These are phyloP conservation scores for Syngnathoides biaculeatus DNA, from an alignment of 2,113 vertebrate genomes.

Conservation along the genomic window DNA sequence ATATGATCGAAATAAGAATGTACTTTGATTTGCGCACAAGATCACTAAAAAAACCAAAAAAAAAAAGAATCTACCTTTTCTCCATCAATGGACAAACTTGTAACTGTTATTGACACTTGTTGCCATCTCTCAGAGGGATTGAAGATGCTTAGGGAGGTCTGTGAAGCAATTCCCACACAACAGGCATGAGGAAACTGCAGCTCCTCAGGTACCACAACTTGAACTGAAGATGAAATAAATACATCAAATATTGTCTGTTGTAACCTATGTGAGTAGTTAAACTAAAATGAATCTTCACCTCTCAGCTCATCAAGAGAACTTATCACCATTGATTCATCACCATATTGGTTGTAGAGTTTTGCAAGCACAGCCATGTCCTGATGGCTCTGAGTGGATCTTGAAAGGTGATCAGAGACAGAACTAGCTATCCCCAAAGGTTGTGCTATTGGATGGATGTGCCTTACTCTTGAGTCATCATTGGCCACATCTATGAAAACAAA, in stretches of 20 bases:
- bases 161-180: slow-evolving; percentile 92
- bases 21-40: background rate
- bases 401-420: slow-evolving; percentile 50
- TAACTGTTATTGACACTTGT: slow-evolving; percentile 81
- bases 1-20: background rate
- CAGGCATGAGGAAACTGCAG: slow-evolving; percentile 86
- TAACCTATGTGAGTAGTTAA: background rate
- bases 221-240: slow-evolving; percentile 55
- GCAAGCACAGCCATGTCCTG: slow-evolving; percentile 65
- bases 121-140: slow-evolving; percentile 92
- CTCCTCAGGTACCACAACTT: slow-evolving; percentile 85
- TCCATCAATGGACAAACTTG: slow-evolving; percentile 82
- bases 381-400: slow-evolving; percentile 56
- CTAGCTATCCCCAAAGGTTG: slow-evolving; percentile 60
- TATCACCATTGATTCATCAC: slow-evolving; percentile 62
- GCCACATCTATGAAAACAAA: slow-evolving; percentile 35
- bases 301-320: slow-evolving; percentile 62
- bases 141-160: slow-evolving; percentile 82
- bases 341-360: slow-evolving; percentile 64
- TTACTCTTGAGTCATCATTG: slow-evolving; percentile 46
- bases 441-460: slow-evolving; percentile 57
- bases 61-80: slow-evolving; percentile 66
- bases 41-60: background rate
- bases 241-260: background rate
- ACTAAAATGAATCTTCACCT: slow-evolving; percentile 62